Conservation (phyloP, 2,113 vertebrate species). For the Campylomormyrus numenius region DNA sequence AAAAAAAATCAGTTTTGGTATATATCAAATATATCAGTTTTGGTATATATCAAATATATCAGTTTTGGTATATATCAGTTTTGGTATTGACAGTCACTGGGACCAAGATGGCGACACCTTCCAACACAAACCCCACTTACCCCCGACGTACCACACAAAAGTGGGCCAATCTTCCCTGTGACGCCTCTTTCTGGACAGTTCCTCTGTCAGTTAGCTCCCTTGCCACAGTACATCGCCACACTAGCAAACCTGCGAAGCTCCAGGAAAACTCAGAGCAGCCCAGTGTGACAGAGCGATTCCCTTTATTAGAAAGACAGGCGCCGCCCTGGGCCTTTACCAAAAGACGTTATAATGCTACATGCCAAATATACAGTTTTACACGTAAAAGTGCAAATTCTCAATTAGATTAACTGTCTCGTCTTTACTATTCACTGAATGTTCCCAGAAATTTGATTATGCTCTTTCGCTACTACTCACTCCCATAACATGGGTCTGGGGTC, state of each 20-base stretch:
- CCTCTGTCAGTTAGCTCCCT: background rate
- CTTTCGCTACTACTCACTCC: constrained; percentile 32
- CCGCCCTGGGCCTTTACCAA: constrained; percentile 72
- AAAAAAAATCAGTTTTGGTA: background rate
- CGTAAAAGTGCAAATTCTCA: constrained; percentile 93
- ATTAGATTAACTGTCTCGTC: constrained; percentile 74
- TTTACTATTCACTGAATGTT: constrained; percentile 59
- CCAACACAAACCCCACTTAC: background rate
- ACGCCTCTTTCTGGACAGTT: background rate
- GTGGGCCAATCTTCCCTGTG: background rate
- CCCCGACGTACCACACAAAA: background rate
- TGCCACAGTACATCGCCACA: background rate
- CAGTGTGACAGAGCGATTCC: constrained; percentile 70
- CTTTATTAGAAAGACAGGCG: constrained; percentile 96
- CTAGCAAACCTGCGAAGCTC: background rate
- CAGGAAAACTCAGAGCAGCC: background rate
- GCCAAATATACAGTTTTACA: constrained; percentile 94
- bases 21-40: background rate
- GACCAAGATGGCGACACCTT: background rate
- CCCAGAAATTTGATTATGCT: constrained; percentile 51
- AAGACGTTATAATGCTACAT: constrained; percentile 80
- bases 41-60: too few species aligned
- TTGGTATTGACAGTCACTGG: background rate
- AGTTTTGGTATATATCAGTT: background rate
- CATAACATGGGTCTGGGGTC: constrained; percentile 64